phyloP scores from a whole-genome alignment of 1,140 invertebrate species.

The Drosophila repletoides region DNA sequence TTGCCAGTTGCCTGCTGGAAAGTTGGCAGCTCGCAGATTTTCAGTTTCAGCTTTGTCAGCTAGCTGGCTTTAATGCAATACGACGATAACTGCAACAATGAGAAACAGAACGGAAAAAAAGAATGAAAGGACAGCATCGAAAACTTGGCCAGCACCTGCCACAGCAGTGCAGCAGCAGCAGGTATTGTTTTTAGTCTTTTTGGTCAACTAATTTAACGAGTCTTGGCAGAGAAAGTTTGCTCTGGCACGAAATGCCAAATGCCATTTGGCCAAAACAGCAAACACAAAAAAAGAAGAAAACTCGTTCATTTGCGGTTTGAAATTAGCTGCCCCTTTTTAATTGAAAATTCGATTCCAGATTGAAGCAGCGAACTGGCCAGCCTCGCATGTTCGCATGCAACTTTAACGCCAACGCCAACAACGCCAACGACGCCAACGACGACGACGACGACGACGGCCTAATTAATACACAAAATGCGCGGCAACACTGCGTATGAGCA shows the following conservation, averaged over 20 bases:
- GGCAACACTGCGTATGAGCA: slow-evolving; percentile 70
- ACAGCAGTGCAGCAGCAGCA: no score
- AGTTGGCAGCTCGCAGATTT: slow-evolving; percentile 18
- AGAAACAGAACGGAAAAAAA: background rate
- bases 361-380: slow-evolving; percentile 7
- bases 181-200: no score
- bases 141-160: slow-evolving; percentile 25
- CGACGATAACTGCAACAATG: slow-evolving; percentile 40
- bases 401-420: slow-evolving; percentile 18
- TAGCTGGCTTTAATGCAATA: slow-evolving; percentile 34
- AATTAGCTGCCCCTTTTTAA: slow-evolving; percentile 58
- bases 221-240: slow-evolving; percentile 1
- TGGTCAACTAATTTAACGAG: no score
- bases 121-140: background rate
- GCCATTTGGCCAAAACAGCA: slow-evolving; percentile 24
- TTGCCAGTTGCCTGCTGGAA: slow-evolving; percentile 8
- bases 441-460: no score
- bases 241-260: slow-evolving; percentile 46
- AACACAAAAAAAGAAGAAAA: no score
- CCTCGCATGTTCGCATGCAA: slow-evolving; percentile 59
- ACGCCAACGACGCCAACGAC: slow-evolving; percentile 3
- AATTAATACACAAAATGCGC: slow-evolving; percentile 67
- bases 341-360: slow-evolving; percentile 71
- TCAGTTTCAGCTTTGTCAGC: slow-evolving; percentile 38
- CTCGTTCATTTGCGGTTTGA: slow-evolving; percentile 40